Evolutionary conservation across 2,113 vertebrate genomes (phyloP).

Genomic region (Nycticryphes semicollaris): DNA sequence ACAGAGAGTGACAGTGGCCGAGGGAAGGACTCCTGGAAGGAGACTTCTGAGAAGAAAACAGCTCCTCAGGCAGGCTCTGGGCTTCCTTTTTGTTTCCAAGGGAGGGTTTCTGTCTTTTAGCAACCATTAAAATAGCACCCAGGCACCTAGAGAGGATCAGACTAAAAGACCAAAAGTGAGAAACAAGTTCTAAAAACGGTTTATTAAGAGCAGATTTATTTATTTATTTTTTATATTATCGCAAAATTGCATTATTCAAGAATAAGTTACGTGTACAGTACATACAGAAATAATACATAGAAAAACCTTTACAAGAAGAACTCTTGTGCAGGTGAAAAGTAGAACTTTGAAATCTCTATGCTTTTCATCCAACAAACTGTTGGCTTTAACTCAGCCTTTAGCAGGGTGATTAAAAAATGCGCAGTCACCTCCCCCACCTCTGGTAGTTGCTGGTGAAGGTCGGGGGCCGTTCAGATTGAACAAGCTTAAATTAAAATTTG

Average conservation of each 20-base stretch:
- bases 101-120: neutral
- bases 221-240: constrained; percentile 58
- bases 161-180: neutral
- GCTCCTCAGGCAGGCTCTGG: fast-evolving
- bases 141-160: neutral
- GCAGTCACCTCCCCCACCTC: neutral
- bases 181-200: constrained; percentile 69
- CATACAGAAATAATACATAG: constrained; percentile 73
- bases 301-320: constrained; percentile 58
- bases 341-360: neutral
- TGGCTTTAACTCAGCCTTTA: neutral
- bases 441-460: neutral
- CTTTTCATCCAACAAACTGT: constrained; percentile 15
- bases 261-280: constrained; percentile 86
- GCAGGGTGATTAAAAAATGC: neutral
- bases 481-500: neutral
- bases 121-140: neutral
- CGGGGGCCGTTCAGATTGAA: neutral
- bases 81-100: neutral
- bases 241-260: constrained; percentile 74
- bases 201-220: constrained; percentile 67
- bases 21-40: neutral
- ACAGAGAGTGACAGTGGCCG: fast-evolving
- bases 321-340: constrained; percentile 30
- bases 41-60: neutral